A percentile compares a stretch with the other conserved stretches of the same genome.
These are phyloP conservation scores for Anser cygnoides DNA, from an alignment of 2,113 vertebrate species.

Conservation along the genomic window DNA sequence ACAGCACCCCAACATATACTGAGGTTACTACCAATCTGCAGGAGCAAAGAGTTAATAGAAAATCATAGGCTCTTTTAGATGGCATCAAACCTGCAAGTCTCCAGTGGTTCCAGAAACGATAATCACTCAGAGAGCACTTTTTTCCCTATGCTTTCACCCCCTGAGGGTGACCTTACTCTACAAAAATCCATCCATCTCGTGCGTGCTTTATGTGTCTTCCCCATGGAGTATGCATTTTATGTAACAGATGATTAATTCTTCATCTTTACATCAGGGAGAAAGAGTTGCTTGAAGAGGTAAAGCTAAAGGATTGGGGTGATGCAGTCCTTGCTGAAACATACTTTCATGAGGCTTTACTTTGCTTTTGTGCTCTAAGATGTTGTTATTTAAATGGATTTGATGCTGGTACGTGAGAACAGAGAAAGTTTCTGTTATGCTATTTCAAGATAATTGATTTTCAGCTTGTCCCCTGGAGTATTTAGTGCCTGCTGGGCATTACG, in stretches of 20 bases:
- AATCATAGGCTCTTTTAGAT: conserved; percentile 29
- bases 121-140: conserved; percentile 51
- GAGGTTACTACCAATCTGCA: conserved; percentile 31
- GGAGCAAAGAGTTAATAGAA: conserved; percentile 49
- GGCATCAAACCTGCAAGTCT: conserved; percentile 14
- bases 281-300: conserved; percentile 26
- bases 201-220: neutral
- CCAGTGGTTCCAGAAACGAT: conserved; percentile 17
- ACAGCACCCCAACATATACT: neutral
- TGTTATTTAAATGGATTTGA: conserved; percentile 24
- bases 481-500: neutral
- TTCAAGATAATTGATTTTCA: conserved; percentile 38
- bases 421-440: neutral
- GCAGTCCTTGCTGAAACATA: neutral
- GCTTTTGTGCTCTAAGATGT: neutral
- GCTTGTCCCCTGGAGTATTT: neutral
- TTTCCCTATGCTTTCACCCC: conserved; percentile 25
- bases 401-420: neutral
- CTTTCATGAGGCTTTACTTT: conserved; percentile 17
- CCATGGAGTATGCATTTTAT: conserved; percentile 49
- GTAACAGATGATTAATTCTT: conserved; percentile 64
- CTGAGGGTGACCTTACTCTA: conserved; percentile 53
- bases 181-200: neutral
- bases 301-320: neutral
- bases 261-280: conserved; percentile 15